These are phyloP conservation scores for Sialis fuliginosa DNA, from an alignment of 2,888 invertebrate genomes.

Conservation along the genomic window DNA sequence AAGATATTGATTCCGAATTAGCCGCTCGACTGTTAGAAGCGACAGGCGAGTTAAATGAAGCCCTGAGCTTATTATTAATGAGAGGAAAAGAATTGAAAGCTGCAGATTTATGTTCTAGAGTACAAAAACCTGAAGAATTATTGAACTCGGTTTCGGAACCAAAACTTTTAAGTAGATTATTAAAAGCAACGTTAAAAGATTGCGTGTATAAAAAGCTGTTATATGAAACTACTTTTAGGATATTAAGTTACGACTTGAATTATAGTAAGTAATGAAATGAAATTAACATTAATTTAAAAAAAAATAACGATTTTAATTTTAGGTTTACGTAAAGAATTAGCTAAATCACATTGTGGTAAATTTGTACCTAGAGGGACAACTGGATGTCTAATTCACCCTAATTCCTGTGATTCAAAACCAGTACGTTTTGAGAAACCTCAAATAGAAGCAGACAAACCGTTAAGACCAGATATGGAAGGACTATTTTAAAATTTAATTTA, in stretches of 20 bases:
- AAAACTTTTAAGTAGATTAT: slow-evolving; percentile 40
- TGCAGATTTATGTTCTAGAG: slow-evolving; percentile 29
- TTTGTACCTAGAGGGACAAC: neutral
- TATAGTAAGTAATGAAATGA: slow-evolving; percentile 18
- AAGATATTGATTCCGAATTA: slow-evolving; percentile 32
- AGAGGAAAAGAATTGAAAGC: slow-evolving; percentile 20
- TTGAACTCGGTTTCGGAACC: slow-evolving; percentile 38
- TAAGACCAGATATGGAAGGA: slow-evolving; percentile 1
- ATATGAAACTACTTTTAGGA: slow-evolving; percentile 44
- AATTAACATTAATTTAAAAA: neutral
- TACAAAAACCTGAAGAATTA: slow-evolving; percentile 35
- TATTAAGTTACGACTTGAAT: slow-evolving; percentile 53
- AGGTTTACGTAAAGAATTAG: neutral
- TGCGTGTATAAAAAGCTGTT: slow-evolving; percentile 59
- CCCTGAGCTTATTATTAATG: slow-evolving; percentile 42
- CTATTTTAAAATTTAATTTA: neutral
- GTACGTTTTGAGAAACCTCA: neutral
- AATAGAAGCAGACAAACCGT: neutral
- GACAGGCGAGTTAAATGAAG: slow-evolving; percentile 52
- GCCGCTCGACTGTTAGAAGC: slow-evolving; percentile 59
- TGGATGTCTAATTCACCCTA: neutral
- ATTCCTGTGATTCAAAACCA: neutral
- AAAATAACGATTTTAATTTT: neutral
- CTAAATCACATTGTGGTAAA: neutral
- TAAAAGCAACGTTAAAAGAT: slow-evolving; percentile 53